Percentiles rank a stretch among this genome's conserved stretches.
Conservation (phyloP, 2,888 invertebrate genomes). For the Criorhina ranunculi region DNA sequence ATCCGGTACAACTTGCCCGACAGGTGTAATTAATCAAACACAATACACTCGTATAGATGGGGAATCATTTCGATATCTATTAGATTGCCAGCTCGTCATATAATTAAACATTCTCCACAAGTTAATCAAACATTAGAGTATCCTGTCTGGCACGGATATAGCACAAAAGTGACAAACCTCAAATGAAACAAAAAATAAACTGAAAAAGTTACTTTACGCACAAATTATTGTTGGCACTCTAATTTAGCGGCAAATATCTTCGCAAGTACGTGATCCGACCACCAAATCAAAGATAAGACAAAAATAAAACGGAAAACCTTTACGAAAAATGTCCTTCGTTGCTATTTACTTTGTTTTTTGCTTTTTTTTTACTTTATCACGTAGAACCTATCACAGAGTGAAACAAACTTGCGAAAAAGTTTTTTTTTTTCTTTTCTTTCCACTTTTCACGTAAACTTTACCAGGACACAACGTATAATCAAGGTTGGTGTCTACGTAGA, state of each 20-base stretch:
- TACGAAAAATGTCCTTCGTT: conserved; percentile 13
- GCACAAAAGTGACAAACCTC: conserved; percentile 13
- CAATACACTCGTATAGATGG: neutral
- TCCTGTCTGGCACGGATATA: neutral
- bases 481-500: conserved; percentile 17
- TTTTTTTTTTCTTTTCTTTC: neutral
- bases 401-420: conserved; percentile 25
- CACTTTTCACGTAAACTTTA: conserved; percentile 11
- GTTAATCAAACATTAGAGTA: neutral
- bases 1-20: conserved; percentile 38
- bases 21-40: conserved; percentile 37
- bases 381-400: conserved; percentile 18
- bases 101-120: neutral
- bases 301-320: conserved; percentile 10
- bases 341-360: neutral
- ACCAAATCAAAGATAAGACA: conserved; percentile 44
- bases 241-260: conserved; percentile 51
- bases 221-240: conserved; percentile 47
- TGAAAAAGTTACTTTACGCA: conserved; percentile 32
- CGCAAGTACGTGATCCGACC: conserved; percentile 45
- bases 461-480: conserved; percentile 32
- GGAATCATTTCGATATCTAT: conserved; percentile 5
- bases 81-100: neutral
- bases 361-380: conserved; percentile 29
- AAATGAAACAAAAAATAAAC: conserved; percentile 20